Percentiles rank a stretch among this genome's conserved stretches.
Evolutionary conservation across 2,113 vertebrate genomes (phyloP).

Genomic region (Cygnus buccinator): DNA sequence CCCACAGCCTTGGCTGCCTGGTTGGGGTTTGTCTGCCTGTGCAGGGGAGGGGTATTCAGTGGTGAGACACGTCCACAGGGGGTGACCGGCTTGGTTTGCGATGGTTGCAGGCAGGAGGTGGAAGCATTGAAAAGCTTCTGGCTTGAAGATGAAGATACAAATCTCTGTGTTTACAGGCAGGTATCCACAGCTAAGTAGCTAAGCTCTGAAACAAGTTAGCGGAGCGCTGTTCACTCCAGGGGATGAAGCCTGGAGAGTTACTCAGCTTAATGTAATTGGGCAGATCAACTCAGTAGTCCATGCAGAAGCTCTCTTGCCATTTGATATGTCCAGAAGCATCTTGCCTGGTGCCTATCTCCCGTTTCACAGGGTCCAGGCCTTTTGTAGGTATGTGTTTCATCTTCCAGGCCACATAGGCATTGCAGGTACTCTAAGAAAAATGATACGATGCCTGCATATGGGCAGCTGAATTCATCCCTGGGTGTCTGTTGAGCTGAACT

Average conservation of each 20-base stretch:
- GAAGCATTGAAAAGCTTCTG: not conserved
- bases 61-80: rapidly evolving
- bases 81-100: not conserved
- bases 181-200: not conserved
- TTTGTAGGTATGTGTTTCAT: not conserved
- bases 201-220: not conserved
- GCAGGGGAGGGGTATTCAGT: not conserved
- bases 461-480: not conserved
- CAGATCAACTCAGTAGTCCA: not conserved
- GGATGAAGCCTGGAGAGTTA: not conserved
- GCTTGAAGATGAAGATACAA: not conserved
- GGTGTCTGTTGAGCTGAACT: not conserved
- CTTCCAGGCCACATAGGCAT: not conserved
- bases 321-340: not conserved
- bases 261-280: not conserved
- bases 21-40: not conserved
- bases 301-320: not conserved
- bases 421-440: not conserved
- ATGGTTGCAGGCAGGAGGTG: not conserved
- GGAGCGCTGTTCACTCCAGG: not conserved
- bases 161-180: not conserved
- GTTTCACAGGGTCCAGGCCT: not conserved
- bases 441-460: not conserved
- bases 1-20: not conserved
- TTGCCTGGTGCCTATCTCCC: not conserved